phyloP scores from a whole-genome alignment of 2,888 invertebrate species.

The Pseudococcus longispinus region DNA sequence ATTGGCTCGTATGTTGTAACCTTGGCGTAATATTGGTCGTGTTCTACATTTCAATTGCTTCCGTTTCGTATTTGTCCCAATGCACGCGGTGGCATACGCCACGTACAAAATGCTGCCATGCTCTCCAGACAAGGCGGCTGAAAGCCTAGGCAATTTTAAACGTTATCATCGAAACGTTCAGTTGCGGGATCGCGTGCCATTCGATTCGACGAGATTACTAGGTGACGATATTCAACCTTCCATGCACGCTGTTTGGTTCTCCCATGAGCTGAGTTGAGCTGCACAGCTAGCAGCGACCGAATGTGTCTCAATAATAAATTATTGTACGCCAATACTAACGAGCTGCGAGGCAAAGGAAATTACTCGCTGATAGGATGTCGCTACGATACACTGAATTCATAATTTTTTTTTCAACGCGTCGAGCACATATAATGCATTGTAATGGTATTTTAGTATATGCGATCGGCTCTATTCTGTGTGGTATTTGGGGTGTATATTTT shows the following conservation, averaged over 20 bases:
- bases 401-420: neutral
- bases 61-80: slow-evolving; percentile 19
- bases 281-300: neutral
- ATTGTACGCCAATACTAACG: slow-evolving; percentile 13
- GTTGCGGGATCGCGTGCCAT: neutral
- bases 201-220: neutral
- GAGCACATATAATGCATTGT: neutral
- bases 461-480: neutral
- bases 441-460: slow-evolving; percentile 2
- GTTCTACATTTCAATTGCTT: slow-evolving; percentile 18
- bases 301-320: slow-evolving; percentile 18
- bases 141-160: neutral
- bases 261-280: neutral
- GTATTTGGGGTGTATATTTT: slow-evolving; percentile 6
- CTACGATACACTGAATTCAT: neutral
- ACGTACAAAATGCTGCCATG: neutral
- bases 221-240: neutral
- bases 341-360: slow-evolving; percentile 12
- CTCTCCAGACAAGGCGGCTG: neutral
- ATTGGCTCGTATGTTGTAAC: neutral
- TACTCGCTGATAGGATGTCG: slow-evolving; percentile 10
- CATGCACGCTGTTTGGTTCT: neutral
- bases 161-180: neutral
- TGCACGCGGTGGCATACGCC: neutral
- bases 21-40: neutral